Base-by-base conservation (phyloP, 2,797 vertebrate genomes). In the Echiichthys vipera region DNA sequence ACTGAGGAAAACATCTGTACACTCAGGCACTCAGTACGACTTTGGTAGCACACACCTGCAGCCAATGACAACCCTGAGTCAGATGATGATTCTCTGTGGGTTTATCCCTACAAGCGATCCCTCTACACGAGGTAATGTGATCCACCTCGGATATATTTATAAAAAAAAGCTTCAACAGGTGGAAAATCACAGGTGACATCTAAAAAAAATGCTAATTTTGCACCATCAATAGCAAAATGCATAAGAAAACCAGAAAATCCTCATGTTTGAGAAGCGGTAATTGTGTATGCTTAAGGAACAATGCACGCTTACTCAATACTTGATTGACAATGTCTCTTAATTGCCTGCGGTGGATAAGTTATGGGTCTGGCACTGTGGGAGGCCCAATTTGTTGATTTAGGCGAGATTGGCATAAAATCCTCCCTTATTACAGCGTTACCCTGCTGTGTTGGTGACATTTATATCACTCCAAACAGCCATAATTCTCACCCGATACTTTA, bases 401-500 rank as follows among this genome's bases (percentile, higher is more conserved):
- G 43, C 59, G 15, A 64, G 25, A 46, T 37, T 56, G 13, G 32
- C 25, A 43, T 57, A 53, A 49, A 80, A 77, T 11, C 8, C 13
- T 10, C 29, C 32, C 24, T 45, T 22, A 22, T 7, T 39, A 40
- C 5, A 65, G 53, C 63, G 61, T 51, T 20, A 30, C 25, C 14
- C 50, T 43, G 27, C 62, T 30, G 7, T 36, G 10, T 55, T 53
- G 57, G 18, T 37, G 71, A 78, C 51, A 69, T 65, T 57, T 65
- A 37, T 47, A 51, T 59, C 32, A 51, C 29, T 25, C 25, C 20
- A 43, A 69, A 34, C 9, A 8, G 15, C 49, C 30, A 3, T 45
- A 58, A 70, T 34, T 22, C 46, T 59, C 65, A 47, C n/a, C 53
- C 27, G 13, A 54, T 45, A 18, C 58, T 55, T 68, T 61, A 73